A percentile compares a stretch with the other conserved stretches of the same genome.
Conservation (phyloP, 2,797 vertebrate genomes). For the Sebastes nivosus region DNA sequence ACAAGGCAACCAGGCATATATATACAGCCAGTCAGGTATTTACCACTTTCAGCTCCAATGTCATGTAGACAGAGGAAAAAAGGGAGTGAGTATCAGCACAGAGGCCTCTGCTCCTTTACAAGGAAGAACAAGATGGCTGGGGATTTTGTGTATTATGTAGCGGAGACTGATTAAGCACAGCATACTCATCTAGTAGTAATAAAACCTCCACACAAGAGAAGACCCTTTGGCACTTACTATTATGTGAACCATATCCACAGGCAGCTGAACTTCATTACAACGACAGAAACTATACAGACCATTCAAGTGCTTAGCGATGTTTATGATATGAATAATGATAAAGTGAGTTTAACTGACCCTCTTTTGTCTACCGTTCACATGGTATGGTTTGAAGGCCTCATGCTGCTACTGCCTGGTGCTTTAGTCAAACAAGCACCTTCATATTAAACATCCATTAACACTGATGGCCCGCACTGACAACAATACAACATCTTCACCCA, state of each 20-base stretch:
- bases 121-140: constrained; percentile 25
- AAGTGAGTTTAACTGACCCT: neutral
- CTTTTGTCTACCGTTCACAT: neutral
- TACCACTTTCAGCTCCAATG: constrained; percentile 32
- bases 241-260: constrained; percentile 10
- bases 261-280: constrained; percentile 20
- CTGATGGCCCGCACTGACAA: neutral
- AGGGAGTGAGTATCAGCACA: neutral
- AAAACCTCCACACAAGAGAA: constrained; percentile 43
- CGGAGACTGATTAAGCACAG: constrained; percentile 50
- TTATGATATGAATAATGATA: neutral
- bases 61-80: constrained; percentile 1
- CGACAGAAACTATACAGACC: neutral
- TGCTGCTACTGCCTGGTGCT: constrained; percentile 6
- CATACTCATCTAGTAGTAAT: constrained; percentile 36
- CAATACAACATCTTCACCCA: neutral
- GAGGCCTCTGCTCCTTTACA: constrained; percentile 41
- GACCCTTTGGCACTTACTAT: constrained; percentile 28
- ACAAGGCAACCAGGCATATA: constrained; percentile 39
- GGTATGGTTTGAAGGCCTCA: neutral
- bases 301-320: neutral
- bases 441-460: neutral
- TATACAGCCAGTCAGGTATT: constrained; percentile 40
- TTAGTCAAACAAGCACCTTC: neutral
- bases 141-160: constrained; percentile 50